phyloP scores from a whole-genome alignment of 2,797 vertebrate species.

The Acanthiza pusilla region DNA sequence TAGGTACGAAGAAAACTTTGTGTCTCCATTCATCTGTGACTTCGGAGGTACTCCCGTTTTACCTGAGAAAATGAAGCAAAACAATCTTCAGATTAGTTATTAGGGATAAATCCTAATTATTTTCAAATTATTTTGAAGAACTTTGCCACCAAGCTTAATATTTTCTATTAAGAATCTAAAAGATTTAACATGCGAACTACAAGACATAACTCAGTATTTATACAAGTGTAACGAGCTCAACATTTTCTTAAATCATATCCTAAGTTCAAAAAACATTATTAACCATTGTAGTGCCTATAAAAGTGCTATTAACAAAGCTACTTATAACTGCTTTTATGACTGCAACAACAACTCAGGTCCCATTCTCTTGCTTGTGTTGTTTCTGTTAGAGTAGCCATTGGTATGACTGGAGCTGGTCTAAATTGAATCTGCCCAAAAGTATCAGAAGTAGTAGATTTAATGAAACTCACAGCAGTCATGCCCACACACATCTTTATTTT shows the following conservation, averaged over 20 bases:
- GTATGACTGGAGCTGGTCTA: background rate
- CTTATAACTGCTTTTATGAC: background rate
- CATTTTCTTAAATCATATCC: background rate
- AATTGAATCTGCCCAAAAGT: background rate
- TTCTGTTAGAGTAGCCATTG: background rate
- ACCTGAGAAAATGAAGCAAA: constrained; percentile 75
- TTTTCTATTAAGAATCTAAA: background rate
- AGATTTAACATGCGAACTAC: background rate
- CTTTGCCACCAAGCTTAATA: background rate
- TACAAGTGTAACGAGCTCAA: background rate
- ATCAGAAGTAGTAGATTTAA: constrained; percentile 16
- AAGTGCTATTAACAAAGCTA: background rate
- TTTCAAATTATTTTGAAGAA: background rate
- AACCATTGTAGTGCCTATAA: background rate
- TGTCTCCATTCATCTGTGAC: constrained; percentile 71
- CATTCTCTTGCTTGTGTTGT: background rate
- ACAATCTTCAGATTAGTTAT: background rate
- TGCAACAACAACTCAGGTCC: background rate
- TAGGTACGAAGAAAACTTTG: constrained; percentile 83
- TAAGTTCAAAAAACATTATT: background rate
- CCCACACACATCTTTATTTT: constrained; percentile 90
- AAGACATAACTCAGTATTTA: background rate
- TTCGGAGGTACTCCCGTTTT: constrained; percentile 86
- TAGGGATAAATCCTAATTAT: background rate
- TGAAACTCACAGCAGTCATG: constrained; percentile 93